Evolutionary conservation across 2,888 invertebrate genomes (phyloP).

Genomic region (Acanthosoma haemorrhoidale): DNA sequence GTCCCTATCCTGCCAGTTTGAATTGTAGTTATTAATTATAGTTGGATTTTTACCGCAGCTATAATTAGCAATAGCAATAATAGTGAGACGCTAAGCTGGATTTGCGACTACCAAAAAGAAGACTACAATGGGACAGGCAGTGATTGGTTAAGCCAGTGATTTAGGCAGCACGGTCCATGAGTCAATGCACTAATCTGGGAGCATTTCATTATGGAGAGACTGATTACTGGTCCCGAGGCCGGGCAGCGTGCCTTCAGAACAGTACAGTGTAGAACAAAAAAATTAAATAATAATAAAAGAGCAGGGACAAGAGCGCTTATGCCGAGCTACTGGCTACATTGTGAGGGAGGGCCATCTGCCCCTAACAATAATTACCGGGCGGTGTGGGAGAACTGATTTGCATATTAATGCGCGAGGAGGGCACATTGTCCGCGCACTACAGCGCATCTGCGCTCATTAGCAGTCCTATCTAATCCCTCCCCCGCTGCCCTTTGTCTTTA

Average conservation of each 20-base stretch:
- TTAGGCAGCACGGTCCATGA: neutral
- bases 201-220: neutral
- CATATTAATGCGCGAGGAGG: constrained; percentile 17
- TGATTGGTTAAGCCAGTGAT: neutral
- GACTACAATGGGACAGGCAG: neutral
- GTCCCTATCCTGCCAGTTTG: no score
- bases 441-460: constrained; percentile 25
- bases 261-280: constrained; percentile 15
- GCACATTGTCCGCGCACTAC: neutral
- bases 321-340: constrained; percentile 24
- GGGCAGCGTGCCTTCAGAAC: no score
- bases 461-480: constrained; percentile 20
- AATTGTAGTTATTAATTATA: no score
- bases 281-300: constrained; percentile 24
- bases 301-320: neutral
- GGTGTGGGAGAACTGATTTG: constrained; percentile 26
- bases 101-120: no score
- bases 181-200: neutral
- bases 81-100: no score
- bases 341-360: constrained; percentile 16
- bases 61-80: no score
- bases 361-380: constrained; percentile 9
- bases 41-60: no score
- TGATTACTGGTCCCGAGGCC: neutral
- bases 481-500: constrained; percentile 9